phyloP scores from a whole-genome alignment of 2,888 invertebrate species.

The Eustalomyia histrio region DNA sequence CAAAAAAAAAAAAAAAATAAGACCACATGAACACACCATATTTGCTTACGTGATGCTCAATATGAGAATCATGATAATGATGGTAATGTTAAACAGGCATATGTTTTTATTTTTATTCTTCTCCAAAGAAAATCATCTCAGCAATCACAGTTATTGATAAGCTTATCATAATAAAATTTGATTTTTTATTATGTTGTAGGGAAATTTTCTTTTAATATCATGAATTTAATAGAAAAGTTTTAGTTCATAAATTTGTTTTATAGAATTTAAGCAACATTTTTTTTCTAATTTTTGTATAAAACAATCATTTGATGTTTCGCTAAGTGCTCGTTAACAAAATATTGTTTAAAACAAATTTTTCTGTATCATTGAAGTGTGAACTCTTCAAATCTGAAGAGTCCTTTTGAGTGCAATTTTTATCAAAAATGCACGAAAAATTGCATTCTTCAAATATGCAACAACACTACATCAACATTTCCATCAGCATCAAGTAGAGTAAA shows the following conservation, averaged over 20 bases:
- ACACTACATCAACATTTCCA: slow-evolving; percentile 34
- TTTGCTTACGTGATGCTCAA: slow-evolving; percentile 73
- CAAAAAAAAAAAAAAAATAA: too few relatives aligned
- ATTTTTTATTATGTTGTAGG: slow-evolving; percentile 25
- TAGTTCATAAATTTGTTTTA: slow-evolving; percentile 2
- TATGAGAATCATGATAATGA: slow-evolving; percentile 47
- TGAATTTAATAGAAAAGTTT: slow-evolving; percentile 6
- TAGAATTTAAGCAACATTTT: not conserved
- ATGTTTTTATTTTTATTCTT: slow-evolving; percentile 20
- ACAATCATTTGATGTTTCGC: slow-evolving; percentile 2
- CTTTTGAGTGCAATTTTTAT: slow-evolving; percentile 57
- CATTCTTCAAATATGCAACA: slow-evolving; percentile 53
- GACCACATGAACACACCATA: slow-evolving; percentile 66
- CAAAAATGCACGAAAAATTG: slow-evolving; percentile 64
- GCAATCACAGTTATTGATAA: slow-evolving; percentile 43
- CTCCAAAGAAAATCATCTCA: not conserved
- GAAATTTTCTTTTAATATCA: not conserved
- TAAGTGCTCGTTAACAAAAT: slow-evolving; percentile 48
- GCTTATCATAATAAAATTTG: slow-evolving; percentile 40
- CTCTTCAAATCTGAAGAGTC: slow-evolving; percentile 56
- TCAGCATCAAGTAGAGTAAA: slow-evolving; percentile 16
- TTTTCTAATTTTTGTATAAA: slow-evolving; percentile 4
- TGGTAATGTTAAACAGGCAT: slow-evolving; percentile 39
- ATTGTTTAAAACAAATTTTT: slow-evolving; percentile 22
- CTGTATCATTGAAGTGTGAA: slow-evolving; percentile 46